These are phyloP conservation scores for Periplaneta americana DNA, from an alignment of 1,140 invertebrate genomes.

Conservation along the genomic window DNA sequence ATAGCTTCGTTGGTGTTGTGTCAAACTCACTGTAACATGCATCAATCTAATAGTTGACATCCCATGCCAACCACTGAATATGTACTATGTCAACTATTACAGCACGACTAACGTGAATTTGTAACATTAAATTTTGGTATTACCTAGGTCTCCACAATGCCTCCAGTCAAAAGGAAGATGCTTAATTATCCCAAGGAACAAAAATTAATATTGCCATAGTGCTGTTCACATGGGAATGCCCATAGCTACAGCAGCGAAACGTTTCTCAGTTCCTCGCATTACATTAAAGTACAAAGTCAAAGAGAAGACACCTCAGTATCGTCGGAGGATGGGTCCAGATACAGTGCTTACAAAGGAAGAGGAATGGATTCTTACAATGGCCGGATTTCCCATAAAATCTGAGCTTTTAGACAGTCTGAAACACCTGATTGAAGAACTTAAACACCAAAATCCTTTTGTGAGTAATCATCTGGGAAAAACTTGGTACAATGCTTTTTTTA, in stretches of 20 bases:
- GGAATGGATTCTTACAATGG: constrained; percentile 32
- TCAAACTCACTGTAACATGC: no score
- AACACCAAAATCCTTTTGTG: constrained; percentile 22
- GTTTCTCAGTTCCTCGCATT: background rate
- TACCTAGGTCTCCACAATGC: no score
- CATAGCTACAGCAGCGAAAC: background rate
- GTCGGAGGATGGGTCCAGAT: background rate
- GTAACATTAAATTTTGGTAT: no score
- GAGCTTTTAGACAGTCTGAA: constrained; percentile 33
- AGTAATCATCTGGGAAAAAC: background rate
- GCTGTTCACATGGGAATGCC: background rate
- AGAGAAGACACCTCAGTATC: background rate
- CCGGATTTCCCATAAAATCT: constrained; percentile 33
- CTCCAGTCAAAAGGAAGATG: no score
- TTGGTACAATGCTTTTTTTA: background rate
- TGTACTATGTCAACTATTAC: no score
- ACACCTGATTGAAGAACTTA: constrained; percentile 29
- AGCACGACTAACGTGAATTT: no score
- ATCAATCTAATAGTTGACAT: no score
- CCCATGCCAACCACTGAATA: no score
- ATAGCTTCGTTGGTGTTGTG: no score
- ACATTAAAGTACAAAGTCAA: background rate
- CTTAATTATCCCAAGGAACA: background rate
- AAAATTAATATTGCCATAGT: background rate
- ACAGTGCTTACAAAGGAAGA: constrained; percentile 17